Percentiles rank a stretch among this genome's conserved stretches.
Conservation (phyloP, 2,797 vertebrate species). For the Leptatherina wallacei region DNA sequence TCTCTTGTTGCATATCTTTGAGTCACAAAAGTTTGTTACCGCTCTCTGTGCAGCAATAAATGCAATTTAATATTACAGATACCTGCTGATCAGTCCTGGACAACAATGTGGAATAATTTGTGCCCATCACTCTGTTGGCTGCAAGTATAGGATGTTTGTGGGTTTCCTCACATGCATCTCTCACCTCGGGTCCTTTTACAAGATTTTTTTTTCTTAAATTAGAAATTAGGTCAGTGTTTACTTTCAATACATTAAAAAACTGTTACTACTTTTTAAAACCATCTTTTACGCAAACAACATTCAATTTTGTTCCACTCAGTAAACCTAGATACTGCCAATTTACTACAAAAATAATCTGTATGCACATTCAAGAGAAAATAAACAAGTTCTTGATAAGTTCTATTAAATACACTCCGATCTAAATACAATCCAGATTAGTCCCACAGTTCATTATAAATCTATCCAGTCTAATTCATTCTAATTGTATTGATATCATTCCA, state of each 20-base stretch:
- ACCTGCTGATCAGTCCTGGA: background rate
- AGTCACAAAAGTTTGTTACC: background rate
- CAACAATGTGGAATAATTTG: background rate
- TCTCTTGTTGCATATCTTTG: background rate
- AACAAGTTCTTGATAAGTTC: background rate
- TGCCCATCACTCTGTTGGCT: background rate
- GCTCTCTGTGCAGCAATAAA: background rate
- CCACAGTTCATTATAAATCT: background rate
- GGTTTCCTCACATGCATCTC: background rate
- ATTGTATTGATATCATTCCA: background rate
- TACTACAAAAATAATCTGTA: background rate
- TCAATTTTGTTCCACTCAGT: background rate
- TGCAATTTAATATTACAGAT: background rate
- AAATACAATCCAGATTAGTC: no score
- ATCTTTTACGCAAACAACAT: background rate
- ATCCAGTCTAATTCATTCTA: background rate
- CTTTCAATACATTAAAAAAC: background rate
- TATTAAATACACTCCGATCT: background rate
- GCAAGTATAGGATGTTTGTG: background rate
- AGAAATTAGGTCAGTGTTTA: background rate
- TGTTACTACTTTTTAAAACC: background rate
- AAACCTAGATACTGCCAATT: background rate
- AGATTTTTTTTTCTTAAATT: background rate
- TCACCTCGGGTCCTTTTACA: background rate
- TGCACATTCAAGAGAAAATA: background rate